Evolutionary conservation across 2,797 vertebrate species (phyloP), one percentile per base, ranked within the genome.

Genomic region (Denticeps clupeoides): DNA sequence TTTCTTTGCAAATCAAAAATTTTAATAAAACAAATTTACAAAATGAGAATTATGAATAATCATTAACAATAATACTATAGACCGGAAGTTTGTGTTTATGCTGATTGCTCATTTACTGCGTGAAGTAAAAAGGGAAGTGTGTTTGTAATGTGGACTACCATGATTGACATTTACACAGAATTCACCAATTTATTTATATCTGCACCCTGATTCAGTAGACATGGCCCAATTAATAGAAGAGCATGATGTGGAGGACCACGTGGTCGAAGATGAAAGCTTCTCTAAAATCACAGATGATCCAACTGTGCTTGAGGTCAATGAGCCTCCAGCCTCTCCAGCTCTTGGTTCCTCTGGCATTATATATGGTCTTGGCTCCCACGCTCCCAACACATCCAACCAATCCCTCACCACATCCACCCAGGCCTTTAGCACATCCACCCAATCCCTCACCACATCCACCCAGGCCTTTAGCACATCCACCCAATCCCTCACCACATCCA

Each of bases 121-220:
- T 9, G 11, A 12, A 28, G 1, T 32, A 4, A 12, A 31, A 31
- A 32, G 32, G 32, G 32, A 4, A 5, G 4, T 32, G 31, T 29
- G 3, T n/a, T 29, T 3, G 10, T n/a, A 4, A 5, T 24, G 5
- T 18, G 28, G 4, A 29, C 6, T 5, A 19, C 22, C 9, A 38
- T 45, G 5, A 44, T 31, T 49, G 18, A 53, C 50, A 50, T 26
- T 45, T 49, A 41, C 40, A 58, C 41, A 38, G 49, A 10, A 50
- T 49, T 23, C 25, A 53, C 3, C 56, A 58, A 45, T 53, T n/a
- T n/a, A 53, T 32, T 24, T 58, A 40, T 49, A 44, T 31, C 19
- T 24, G 32, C 56, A 49, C n/a, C 46, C 51, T 15, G 41, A 48
- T 4, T 49, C 22, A 7, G 51, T 46, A 9, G 4, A 47, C 31